Evolutionary conservation across 2,888 invertebrate genomes (phyloP).

Genomic region (Platypus cylindrus): DNA sequence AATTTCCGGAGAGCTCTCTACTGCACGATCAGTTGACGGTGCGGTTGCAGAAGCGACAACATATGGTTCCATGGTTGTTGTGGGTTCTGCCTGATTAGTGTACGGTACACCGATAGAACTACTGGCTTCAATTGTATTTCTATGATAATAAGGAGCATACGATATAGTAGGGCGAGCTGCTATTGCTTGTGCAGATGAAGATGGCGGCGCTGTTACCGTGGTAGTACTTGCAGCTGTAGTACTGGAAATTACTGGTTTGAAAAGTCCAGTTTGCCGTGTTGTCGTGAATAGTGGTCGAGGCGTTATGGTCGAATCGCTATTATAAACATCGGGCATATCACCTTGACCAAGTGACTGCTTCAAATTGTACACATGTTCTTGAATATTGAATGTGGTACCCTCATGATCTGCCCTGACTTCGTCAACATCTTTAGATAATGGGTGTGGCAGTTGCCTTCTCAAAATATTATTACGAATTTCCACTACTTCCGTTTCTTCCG

Average conservation of each 20-base stretch:
- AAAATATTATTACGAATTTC: slow-evolving; percentile 45
- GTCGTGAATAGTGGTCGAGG: slow-evolving; percentile 57
- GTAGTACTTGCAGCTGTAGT: slow-evolving; percentile 26
- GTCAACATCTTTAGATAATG: too few relatives aligned
- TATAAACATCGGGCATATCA: slow-evolving; percentile 57
- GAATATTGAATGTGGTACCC: slow-evolving; percentile 36
- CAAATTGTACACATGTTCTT: slow-evolving; percentile 42
- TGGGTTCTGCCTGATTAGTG: slow-evolving; percentile 16
- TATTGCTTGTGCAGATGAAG: too few relatives aligned
- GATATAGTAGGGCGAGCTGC: slow-evolving; percentile 22
- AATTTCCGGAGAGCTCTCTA: slow-evolving; percentile 25
- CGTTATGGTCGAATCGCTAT: slow-evolving; percentile 48
- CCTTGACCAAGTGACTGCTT: slow-evolving; percentile 47
- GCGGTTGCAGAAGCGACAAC: slow-evolving; percentile 44
- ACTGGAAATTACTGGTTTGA: slow-evolving; percentile 35
- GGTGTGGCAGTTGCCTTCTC: slow-evolving; percentile 47
- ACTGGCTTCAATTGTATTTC: slow-evolving; percentile 19
- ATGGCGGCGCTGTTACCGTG: slow-evolving; percentile 19
- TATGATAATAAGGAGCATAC: slow-evolving; percentile 21
- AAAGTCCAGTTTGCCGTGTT: slow-evolving; percentile 44
- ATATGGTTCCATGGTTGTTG: slow-evolving; percentile 40
- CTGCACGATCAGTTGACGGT: slow-evolving; percentile 27
- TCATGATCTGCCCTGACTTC: slow-evolving; percentile 22
- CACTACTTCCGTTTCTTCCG: slow-evolving; percentile 39
- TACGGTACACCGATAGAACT: slow-evolving; percentile 21